Evolutionary conservation across 2,888 invertebrate species (phyloP).

Genomic region (Brachyptera putata): DNA sequence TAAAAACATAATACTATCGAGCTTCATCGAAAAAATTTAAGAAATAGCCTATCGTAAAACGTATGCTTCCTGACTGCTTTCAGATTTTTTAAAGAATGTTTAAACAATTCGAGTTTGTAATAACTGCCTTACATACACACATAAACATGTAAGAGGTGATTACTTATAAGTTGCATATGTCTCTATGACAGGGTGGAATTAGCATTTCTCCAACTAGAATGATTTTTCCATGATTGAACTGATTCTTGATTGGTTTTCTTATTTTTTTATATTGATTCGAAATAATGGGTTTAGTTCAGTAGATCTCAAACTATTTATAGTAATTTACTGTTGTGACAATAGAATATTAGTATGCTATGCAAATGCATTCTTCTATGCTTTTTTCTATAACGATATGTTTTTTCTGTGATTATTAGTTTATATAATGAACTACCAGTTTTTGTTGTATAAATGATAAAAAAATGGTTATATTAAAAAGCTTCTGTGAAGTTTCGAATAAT

Average conservation of each 20-base stretch:
- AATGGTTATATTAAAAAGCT: not conserved
- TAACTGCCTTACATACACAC: not conserved
- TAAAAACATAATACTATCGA: not conserved
- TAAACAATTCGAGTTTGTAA: not conserved
- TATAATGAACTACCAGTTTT: not conserved
- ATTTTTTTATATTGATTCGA: no score
- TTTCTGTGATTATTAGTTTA: conserved; percentile 1
- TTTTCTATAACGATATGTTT: not conserved
- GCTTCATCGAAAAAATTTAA: not conserved
- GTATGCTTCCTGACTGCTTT: conserved; percentile 7
- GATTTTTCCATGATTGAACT: not conserved
- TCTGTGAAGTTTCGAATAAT: conserved; percentile 5
- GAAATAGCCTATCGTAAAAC: not conserved
- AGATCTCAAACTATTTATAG: no score
- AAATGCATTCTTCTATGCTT: not conserved
- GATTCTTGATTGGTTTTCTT: not conserved
- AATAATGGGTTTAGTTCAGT: no score
- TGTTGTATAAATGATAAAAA: not conserved
- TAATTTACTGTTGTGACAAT: not conserved
- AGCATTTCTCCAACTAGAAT: not conserved
- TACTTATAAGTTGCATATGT: not conserved
- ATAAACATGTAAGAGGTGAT: conserved; percentile 1
- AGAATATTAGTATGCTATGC: not conserved
- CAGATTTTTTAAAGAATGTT: not conserved
- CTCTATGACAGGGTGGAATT: not conserved